Evolutionary conservation across 2,113 vertebrate genomes (phyloP).

Genomic region (Ceratotherium simum): DNA sequence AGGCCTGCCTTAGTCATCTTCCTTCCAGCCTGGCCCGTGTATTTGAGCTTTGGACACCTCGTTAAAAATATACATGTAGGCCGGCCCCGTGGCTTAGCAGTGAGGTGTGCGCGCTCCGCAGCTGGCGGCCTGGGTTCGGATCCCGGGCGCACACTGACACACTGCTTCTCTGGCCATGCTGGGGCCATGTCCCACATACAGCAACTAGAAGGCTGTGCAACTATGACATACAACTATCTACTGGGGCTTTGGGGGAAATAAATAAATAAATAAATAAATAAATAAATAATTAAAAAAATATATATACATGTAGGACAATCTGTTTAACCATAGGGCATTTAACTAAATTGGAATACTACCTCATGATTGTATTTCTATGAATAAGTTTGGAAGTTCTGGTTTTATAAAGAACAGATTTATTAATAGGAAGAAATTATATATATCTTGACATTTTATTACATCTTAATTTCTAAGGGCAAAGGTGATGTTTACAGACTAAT

Average conservation of each 20-base stretch:
- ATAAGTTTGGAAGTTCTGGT: constrained; percentile 25
- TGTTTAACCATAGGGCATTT: neutral
- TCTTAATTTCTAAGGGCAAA: constrained; percentile 50
- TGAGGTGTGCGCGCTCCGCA: no score
- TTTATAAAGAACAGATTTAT: constrained; percentile 45
- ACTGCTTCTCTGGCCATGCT: no score
- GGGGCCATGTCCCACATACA: no score
- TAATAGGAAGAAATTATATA: neutral
- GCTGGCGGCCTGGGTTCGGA: no score
- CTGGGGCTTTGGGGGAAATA: no score
- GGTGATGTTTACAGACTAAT: neutral
- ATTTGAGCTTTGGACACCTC: neutral
- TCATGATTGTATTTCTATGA: constrained; percentile 30
- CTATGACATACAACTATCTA: no score
- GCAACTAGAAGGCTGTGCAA: no score
- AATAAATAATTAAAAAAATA: no score
- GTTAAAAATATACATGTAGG: neutral
- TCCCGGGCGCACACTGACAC: no score
- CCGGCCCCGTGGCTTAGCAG: no score
- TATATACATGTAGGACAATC: neutral
- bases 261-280: no score
- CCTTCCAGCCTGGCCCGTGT: neutral
- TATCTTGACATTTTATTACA: neutral
- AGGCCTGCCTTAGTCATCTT: neutral
- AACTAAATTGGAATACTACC: constrained; percentile 21